These are phyloP conservation scores for Sinocyclocheilus anshuiensis DNA, from an alignment of 2,113 vertebrate species.

Conservation along the genomic window DNA sequence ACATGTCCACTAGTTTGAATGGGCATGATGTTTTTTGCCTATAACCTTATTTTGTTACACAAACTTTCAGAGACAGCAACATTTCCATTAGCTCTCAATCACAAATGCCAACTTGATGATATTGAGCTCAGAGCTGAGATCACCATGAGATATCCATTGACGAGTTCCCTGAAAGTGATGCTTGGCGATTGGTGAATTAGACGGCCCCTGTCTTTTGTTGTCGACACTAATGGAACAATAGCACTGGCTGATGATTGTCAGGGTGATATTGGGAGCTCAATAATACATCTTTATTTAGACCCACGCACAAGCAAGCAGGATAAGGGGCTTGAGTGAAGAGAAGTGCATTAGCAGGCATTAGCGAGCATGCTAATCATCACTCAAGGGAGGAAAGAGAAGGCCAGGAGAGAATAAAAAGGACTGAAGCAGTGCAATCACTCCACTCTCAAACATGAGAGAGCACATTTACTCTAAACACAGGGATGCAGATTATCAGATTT, in stretches of 20 bases:
- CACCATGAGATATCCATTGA: slow-evolving; percentile 27
- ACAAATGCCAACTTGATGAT: slow-evolving; percentile 23
- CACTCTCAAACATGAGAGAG: slow-evolving; percentile 10
- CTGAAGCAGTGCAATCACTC: slow-evolving; percentile 27
- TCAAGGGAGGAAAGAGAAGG: slow-evolving; percentile 37
- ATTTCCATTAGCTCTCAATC: slow-evolving; percentile 28
- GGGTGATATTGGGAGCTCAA: slow-evolving; percentile 21
- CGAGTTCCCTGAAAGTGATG: slow-evolving; percentile 18
- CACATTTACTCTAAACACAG: slow-evolving; percentile 1
- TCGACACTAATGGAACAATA: slow-evolving; percentile 27
- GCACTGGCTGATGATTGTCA: slow-evolving; percentile 24
- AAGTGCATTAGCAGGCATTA: slow-evolving; percentile 42
- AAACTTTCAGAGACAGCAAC: slow-evolving; percentile 11
- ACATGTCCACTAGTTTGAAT: not conserved
- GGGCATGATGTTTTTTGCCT: not conserved
- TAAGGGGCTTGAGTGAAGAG: slow-evolving; percentile 37
- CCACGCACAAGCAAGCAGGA: not conserved
- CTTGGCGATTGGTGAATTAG: slow-evolving; percentile 16
- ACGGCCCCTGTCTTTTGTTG: slow-evolving; percentile 26
- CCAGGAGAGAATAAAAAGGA: slow-evolving; percentile 37
- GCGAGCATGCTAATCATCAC: slow-evolving; percentile 44
- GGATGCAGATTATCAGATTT: slow-evolving; percentile 17
- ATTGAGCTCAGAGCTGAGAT: slow-evolving; percentile 36
- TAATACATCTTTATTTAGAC: slow-evolving; percentile 38
- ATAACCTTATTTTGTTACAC: slow-evolving; percentile 6